Evolutionary conservation across 2,888 invertebrate species (phyloP).

Genomic region (Nebria salina): DNA sequence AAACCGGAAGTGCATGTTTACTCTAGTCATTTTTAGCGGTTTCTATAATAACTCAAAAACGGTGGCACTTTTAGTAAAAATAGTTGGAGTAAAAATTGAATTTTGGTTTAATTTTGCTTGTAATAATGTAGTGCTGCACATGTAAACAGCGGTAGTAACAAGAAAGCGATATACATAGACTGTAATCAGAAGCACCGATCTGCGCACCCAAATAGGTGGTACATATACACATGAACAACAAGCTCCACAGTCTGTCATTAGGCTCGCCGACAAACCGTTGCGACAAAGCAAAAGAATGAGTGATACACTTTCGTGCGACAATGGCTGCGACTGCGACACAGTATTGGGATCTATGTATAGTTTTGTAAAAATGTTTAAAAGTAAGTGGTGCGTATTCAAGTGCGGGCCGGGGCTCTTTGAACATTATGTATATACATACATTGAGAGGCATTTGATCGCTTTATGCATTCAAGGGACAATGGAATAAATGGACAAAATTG

Average conservation of each 20-base stretch:
- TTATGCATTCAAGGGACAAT: constrained; percentile 7
- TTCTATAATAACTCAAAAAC: no score
- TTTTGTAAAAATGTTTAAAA: constrained; percentile 31
- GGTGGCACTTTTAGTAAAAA: no score
- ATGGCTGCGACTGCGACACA: constrained; percentile 15
- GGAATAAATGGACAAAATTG: constrained; percentile 5
- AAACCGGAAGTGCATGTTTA: no score
- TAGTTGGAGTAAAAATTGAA: no score
- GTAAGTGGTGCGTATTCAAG: constrained; percentile 30
- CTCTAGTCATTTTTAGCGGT: no score
- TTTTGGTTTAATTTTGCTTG: background rate
- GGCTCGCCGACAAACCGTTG: constrained; percentile 14
- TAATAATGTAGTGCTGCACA: background rate
- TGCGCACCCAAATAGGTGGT: constrained; percentile 35
- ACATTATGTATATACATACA: background rate
- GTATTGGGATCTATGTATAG: constrained; percentile 1
- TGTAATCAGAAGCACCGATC: constrained; percentile 9
- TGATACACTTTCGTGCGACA: constrained; percentile 38
- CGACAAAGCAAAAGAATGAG: constrained; percentile 15
- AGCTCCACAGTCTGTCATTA: constrained; percentile 29
- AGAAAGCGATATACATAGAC: constrained; percentile 21
- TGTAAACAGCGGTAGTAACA: constrained; percentile 15
- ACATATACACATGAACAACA: constrained; percentile 9
- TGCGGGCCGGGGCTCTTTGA: background rate
- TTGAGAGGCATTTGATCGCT: background rate